A percentile compares a stretch with the other conserved stretches of the same genome.
Evolutionary conservation across 2,113 vertebrate species (phyloP).

Genomic region (Agelaius tricolor): DNA sequence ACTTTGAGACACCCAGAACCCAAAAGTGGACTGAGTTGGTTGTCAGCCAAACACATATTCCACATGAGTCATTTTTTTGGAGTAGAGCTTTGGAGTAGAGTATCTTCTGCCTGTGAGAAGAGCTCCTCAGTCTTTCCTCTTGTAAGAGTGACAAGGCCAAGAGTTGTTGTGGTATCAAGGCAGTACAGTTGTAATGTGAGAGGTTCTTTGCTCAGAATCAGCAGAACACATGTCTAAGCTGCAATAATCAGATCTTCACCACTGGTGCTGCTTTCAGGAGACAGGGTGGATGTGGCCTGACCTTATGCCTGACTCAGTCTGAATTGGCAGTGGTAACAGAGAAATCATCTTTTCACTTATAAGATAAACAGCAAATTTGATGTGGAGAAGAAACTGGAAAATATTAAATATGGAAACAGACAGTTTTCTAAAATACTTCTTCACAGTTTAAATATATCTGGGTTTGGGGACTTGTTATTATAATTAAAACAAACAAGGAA

Average conservation of each 20-base stretch:
- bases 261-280: not conserved
- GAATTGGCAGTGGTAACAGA: not conserved
- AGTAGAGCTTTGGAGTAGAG: not conserved
- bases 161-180: not conserved
- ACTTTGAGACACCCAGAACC: not conserved
- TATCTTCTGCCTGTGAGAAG: not conserved
- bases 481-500: conserved; percentile 14
- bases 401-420: not conserved
- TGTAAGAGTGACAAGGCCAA: not conserved
- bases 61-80: not conserved
- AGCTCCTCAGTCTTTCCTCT: not conserved
- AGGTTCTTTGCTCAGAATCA: not conserved
- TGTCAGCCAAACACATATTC: not conserved
- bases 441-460: not conserved
- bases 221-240: not conserved
- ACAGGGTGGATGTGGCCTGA: not conserved
- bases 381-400: not conserved
- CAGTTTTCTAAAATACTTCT: not conserved
- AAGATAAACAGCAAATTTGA: not conserved
- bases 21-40: not conserved
- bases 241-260: not conserved
- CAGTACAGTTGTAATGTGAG: not conserved
- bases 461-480: not conserved
- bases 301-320: not conserved
- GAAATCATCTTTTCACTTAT: not conserved